Evolutionary conservation across 1,140 invertebrate genomes (phyloP).

Genomic region (Lordiphosa clarofinis): DNA sequence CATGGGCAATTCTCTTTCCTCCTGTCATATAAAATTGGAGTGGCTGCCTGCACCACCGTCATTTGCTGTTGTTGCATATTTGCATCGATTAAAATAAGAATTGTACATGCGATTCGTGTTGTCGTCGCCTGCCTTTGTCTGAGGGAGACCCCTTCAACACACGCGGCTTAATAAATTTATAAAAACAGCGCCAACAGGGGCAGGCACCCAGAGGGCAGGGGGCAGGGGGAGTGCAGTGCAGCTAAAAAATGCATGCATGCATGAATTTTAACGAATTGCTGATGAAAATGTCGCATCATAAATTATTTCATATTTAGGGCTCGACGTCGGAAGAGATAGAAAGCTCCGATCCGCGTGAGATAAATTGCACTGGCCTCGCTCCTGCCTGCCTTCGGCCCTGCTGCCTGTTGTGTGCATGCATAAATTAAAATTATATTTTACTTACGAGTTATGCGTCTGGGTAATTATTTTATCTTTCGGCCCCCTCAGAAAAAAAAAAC

Average conservation of each 20-base stretch:
- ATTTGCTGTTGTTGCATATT: constrained; percentile 59
- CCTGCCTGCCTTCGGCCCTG: constrained; percentile 15
- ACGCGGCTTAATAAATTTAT: constrained; percentile 72
- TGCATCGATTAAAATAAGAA: constrained; percentile 77
- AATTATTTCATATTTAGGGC: constrained; percentile 77
- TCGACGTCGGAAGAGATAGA: constrained; percentile 18
- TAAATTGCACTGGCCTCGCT: constrained; percentile 54
- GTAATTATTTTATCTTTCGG: constrained; percentile 73
- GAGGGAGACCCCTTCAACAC: constrained; percentile 31
- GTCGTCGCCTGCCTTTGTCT: constrained; percentile 75
- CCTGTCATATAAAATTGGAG: constrained; percentile 52
- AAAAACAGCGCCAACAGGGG: constrained; percentile 52
- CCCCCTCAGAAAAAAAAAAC: constrained; percentile 22
- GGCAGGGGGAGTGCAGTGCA: constrained; percentile 7
- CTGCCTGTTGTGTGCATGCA: constrained; percentile 58
- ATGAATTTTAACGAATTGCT: constrained; percentile 78
- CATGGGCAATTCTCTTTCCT: constrained; percentile 7
- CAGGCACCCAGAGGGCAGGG: constrained; percentile 5
- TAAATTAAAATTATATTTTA: constrained; percentile 75
- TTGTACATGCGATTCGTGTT: constrained; percentile 77
- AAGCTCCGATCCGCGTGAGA: constrained; percentile 61
- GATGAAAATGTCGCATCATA: constrained; percentile 78
- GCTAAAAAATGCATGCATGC: constrained; percentile 73
- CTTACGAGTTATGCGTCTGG: constrained; percentile 76
- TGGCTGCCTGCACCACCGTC: constrained; percentile 57